Base-by-base conservation (phyloP, 2,113 vertebrate genomes). In the Lota lota region DNA sequence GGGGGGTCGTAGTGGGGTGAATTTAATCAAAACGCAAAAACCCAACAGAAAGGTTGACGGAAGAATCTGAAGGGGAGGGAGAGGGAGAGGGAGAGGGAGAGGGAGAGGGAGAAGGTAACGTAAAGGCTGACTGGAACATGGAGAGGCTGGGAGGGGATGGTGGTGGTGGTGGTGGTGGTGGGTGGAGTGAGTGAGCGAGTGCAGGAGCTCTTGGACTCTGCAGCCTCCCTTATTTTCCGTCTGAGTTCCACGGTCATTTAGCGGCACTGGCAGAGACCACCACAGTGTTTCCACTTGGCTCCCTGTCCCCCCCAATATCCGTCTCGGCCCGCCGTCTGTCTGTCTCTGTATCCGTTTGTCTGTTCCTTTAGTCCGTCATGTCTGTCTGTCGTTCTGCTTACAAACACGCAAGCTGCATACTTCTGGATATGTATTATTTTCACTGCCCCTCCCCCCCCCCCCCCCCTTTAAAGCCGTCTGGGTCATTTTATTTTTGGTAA, bases 211-310 rank as follows among this genome's bases (percentile, higher is more conserved):
- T 61, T 66, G 68, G 61, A 78, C 1, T 80, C 76, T 69, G 68
- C 70, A 73, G 79, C 74, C 85, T 82, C 62, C 36, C 76, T 73
- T 75, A 82, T 84, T 90, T 88, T 86, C 88, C 83, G 47, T 90
- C 81, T 74, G 80, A 88, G 77, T 87, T 83, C 82, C 86, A 83
- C 10, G 81, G 79, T 83, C 82, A 82, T 86, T 83, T 83, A 79
- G 79, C 83, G 28, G 79, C 72, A 58, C 75, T 63, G 73, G 63
- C 81, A 40, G 69, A 80, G 87, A 90, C 88, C 86, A 86, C 85
- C 83, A 28, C 66, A 62, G 69, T 79, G 82, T 86, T 87, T 88
- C 85, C 85, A 87, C 72, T 87, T 40, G 56, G 78, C 76, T 10
- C 70, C 77, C 75, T 81, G 65, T 70, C 16, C 22, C 3, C 20